Conservation (phyloP, 2,113 vertebrate genomes). For the Scortum barcoo region DNA sequence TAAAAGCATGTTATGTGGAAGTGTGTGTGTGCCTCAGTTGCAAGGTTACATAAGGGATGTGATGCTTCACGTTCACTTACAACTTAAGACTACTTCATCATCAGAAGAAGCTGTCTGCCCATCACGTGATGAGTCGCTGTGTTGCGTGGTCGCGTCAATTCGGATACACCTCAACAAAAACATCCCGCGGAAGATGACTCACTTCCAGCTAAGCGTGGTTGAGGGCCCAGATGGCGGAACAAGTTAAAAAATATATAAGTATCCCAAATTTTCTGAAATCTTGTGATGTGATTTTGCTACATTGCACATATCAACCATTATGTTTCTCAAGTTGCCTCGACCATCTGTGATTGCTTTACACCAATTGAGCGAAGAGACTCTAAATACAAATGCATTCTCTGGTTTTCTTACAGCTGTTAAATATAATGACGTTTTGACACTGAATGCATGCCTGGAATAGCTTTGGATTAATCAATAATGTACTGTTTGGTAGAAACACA, state of each 20-base stretch:
- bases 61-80: not conserved
- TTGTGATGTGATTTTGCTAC: not conserved
- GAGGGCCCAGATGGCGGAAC: conserved; percentile 37
- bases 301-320: conserved; percentile 10
- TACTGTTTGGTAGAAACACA: not conserved
- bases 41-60: not conserved
- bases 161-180: not conserved
- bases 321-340: not conserved
- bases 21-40: conserved; percentile 4
- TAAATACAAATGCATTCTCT: conserved; percentile 1
- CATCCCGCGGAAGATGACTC: conserved; percentile 26
- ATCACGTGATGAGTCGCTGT: conserved; percentile 36
- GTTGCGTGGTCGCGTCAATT: conserved; percentile 4
- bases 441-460: not conserved
- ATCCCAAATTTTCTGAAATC: not conserved
- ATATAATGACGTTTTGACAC: not conserved
- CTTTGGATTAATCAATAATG: not conserved
- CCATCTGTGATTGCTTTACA: conserved; percentile 28
- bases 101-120: not conserved
- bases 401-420: not conserved
- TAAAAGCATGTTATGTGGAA: conserved; percentile 34
- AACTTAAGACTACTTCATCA: not conserved
- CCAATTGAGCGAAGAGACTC: not conserved
- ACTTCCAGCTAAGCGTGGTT: not conserved
- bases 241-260: too few species aligned